These are phyloP conservation scores for Aphodius sticticus DNA, from an alignment of 2,888 invertebrate species.

Conservation along the genomic window DNA sequence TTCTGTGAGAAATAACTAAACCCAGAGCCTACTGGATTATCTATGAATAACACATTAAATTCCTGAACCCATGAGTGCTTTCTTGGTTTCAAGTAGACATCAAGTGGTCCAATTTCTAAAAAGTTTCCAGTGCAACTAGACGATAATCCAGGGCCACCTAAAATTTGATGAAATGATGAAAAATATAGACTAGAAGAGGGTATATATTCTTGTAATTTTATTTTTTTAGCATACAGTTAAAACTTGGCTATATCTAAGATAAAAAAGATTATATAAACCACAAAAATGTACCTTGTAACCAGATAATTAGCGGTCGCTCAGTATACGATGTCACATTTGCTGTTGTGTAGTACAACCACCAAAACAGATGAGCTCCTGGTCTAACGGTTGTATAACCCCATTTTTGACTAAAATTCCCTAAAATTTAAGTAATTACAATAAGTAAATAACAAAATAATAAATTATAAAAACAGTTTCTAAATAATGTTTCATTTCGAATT, in stretches of 20 bases:
- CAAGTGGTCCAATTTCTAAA: slow-evolving; percentile 66
- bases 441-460: background rate
- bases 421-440: slow-evolving; percentile 42
- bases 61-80: slow-evolving; percentile 65
- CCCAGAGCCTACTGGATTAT: slow-evolving; percentile 91
- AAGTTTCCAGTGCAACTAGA: slow-evolving; percentile 66
- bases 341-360: slow-evolving; percentile 80
- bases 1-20: slow-evolving; percentile 77
- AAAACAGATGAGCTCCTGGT: slow-evolving; percentile 82
- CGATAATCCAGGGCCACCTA: slow-evolving; percentile 55
- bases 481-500: too few relatives aligned
- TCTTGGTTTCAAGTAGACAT: slow-evolving; percentile 62
- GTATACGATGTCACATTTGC: slow-evolving; percentile 66
- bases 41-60: slow-evolving; percentile 82
- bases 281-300: slow-evolving; percentile 73
- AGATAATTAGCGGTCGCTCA: slow-evolving; percentile 76
- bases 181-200: too few relatives aligned
- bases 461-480: too few relatives aligned
- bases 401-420: slow-evolving; percentile 72
- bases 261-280: too few relatives aligned
- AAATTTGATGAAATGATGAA: slow-evolving; percentile 14
- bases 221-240: too few relatives aligned
- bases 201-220: too few relatives aligned
- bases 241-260: too few relatives aligned
- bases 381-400: slow-evolving; percentile 80